Base-by-base conservation (phyloP, 2,888 invertebrate species). In the Drosophila fulvimacula region DNA sequence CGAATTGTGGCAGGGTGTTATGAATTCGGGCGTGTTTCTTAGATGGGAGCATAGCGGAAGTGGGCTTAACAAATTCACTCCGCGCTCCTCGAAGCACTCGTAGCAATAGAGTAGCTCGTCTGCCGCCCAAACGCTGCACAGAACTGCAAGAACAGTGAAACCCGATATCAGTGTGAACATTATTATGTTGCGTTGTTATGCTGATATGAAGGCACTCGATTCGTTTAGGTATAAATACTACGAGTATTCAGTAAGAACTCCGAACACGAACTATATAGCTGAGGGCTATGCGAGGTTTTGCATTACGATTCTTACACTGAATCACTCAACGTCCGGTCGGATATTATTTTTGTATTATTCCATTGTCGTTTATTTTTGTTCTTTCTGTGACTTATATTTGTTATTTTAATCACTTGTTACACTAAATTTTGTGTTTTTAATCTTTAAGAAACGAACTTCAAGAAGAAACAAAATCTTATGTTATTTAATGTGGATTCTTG, bases 1-100 rank as follows among this genome's bases (percentile, higher is more conserved):
- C 0, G 81, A 86, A 21, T 77, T 72, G 9, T 64, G 41, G 21
- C 81, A 82, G 15, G 42, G 44, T 6, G 55, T 44, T 19, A 15
- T 58, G 19, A 21, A 38, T 10, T 71, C 32, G 2, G 56, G 4
- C 5, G 67, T 15, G 19, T 69, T 53, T 11, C 4, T 19, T 0
- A 63, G 15, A 1, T 66, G 9, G 4, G 74, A 65, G 52, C 78
- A 76, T 0, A 46, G 19, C 39, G 64, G 51, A 56, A 41, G 46
- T 6, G 6, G 4, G 5, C 0, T 9, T 1, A 2, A 0, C 11
- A 3, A 2, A 10, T 27, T 7, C 0, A 2, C 0, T 2, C 44
- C 41, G 17, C 13, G 1, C 5, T 0, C 32, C 13, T 46, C 78
- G 5, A 3, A 15, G 56, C 76, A 76, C 17, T 46, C 5, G 30